Percentiles rank a stretch among this genome's conserved stretches.
Evolutionary conservation across 92 coral and sea anemone species (phyloP).

Genomic region (Blastomussa wellsi): DNA sequence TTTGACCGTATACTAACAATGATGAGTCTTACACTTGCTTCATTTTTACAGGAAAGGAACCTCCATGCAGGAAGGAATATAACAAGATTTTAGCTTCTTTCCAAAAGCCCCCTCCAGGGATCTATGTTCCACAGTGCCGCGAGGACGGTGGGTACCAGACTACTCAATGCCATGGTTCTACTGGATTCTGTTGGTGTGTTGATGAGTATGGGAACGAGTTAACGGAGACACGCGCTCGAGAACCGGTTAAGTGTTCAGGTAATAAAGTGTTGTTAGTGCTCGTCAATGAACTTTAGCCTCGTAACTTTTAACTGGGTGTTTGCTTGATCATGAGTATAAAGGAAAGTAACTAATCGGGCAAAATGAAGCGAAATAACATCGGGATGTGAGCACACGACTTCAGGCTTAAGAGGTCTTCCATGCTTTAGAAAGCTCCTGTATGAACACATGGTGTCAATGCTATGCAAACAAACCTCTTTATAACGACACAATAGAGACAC

Average conservation of each 20-base stretch:
- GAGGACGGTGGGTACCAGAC: conserved; percentile 58
- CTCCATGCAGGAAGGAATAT: conserved; percentile 34
- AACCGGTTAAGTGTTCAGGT: conserved; percentile 70
- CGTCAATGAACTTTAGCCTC: background rate
- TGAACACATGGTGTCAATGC: background rate
- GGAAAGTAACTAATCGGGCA: background rate
- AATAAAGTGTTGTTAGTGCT: too few relatives aligned
- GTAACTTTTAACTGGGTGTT: background rate
- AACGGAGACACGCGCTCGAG: conserved; percentile 33
- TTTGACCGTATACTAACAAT: background rate
- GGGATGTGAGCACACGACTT: background rate
- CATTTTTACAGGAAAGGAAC: conserved; percentile 23
- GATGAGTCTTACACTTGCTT: background rate
- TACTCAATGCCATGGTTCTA: conserved; percentile 61
- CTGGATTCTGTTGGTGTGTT: conserved; percentile 79
- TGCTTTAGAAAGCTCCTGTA: too few relatives aligned
- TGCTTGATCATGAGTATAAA: background rate
- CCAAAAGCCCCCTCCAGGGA: conserved; percentile 26
- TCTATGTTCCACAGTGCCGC: conserved; percentile 59
- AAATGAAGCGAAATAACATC: background rate
- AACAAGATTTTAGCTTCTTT: conserved; percentile 20
- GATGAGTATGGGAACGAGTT: conserved; percentile 79
- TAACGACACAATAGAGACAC: too few relatives aligned
- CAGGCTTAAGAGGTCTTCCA: too few relatives aligned
- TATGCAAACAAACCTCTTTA: too few relatives aligned